Evolutionary conservation across 92 coral and sea anemone species (phyloP), one percentile per base, ranked within the genome.

Genomic region (Epizoanthus scotinus): DNA sequence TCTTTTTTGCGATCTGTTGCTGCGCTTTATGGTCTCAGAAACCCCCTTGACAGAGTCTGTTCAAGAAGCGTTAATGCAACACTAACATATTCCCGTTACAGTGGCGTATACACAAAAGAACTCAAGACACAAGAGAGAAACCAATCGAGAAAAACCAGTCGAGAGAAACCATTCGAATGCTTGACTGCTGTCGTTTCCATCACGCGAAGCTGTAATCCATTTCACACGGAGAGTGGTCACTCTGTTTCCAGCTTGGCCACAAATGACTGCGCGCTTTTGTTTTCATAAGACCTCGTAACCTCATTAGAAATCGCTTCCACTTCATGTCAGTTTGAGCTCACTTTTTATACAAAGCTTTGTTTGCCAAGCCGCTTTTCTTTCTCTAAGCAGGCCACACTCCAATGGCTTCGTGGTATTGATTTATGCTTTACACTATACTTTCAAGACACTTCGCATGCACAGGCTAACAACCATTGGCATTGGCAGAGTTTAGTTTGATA

Each of bases 341-440:
- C 59, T 75, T 75, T 14, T 58, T 31, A 15, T 75, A 53, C 68
- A 75, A 6, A 24, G 52, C 9, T 44, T 20, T 75, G 34, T 34
- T 75, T 58, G 67, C 38, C 81, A 75, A 60, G 61, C 68, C 60
- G 81, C 21, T 58, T 75, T 73, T 53, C 61, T 21, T 57, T 36
- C 28, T 71, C 40, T 5, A 70, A 47, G 47, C 78, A 8, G 40
- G 53, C 71, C 27, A 68, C 68, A 75, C 56, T 26, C 59, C 36
- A 75, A 24, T 20, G 44, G 38, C 19, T 56, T 34, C 47, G 49
- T 20, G 44, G 69, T 64, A 29, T 64, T 74, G 80, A 74, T 74
- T 74, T 74, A 74, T 44, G n/a, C 40, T 63, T 20, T 31, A 36
- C 40, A 10, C 40, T 63, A 13, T 31, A 36, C 40, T 36, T 24